phyloP scores from a whole-genome alignment of 2,888 invertebrate genomes.

The Epiblema foenella region DNA sequence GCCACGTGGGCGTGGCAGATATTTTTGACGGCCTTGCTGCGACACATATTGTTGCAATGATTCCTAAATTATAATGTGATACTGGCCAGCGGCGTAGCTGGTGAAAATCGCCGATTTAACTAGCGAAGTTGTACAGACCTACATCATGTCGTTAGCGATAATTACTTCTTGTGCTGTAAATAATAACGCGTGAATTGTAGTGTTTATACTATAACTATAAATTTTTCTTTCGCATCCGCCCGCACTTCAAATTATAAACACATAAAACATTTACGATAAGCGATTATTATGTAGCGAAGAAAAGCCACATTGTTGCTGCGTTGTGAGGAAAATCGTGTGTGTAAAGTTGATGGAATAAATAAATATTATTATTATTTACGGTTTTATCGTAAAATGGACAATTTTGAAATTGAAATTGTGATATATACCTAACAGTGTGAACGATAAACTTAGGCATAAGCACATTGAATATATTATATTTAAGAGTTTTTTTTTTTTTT shows the following conservation, averaged over 20 bases:
- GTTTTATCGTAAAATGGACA: not conserved
- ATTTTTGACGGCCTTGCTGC: not conserved
- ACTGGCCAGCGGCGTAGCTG: too few species aligned
- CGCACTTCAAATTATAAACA: slow-evolving; percentile 33
- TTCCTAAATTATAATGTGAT: not conserved
- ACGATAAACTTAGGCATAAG: not conserved
- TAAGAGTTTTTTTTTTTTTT: too few species aligned
- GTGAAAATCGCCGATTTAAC: too few species aligned
- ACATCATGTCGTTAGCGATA: too few species aligned
- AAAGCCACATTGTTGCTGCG: too few species aligned
- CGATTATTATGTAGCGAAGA: slow-evolving; percentile 16
- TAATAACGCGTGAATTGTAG: not conserved
- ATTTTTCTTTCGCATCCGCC: not conserved
- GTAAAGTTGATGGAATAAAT: slow-evolving; percentile 25
- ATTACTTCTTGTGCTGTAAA: too few species aligned
- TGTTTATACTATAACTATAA: not conserved
- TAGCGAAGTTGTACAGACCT: too few species aligned
- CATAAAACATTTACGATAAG: slow-evolving; percentile 42
- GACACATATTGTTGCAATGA: not conserved
- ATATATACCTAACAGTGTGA: not conserved
- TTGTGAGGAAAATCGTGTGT: slow-evolving; percentile 3
- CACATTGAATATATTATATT: not conserved
- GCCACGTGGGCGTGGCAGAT: not conserved
- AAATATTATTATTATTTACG: slow-evolving; percentile 13
- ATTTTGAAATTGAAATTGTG: not conserved